Evolutionary conservation across 2,113 vertebrate species (phyloP).

Genomic region (Tamias sibiricus): DNA sequence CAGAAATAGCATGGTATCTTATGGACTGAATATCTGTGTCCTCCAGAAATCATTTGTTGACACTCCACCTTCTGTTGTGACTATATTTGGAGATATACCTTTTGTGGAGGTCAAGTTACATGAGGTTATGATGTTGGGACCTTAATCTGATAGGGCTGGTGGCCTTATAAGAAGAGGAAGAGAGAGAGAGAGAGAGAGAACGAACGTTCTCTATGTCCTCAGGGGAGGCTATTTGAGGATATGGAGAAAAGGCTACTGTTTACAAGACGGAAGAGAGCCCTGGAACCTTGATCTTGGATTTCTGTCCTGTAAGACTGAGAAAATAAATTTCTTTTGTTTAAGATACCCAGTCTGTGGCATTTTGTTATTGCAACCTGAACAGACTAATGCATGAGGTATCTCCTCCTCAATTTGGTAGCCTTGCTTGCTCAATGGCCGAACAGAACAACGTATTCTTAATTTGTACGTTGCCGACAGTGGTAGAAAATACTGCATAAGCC

Average conservation of each 20-base stretch:
- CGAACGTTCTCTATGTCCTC: neutral
- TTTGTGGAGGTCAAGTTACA: neutral
- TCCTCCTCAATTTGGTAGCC: neutral
- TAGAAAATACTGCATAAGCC: neutral
- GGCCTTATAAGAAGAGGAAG: neutral
- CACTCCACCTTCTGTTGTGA: neutral
- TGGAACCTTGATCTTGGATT: neutral
- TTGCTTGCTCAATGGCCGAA: neutral
- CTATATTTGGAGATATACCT: constrained; percentile 6
- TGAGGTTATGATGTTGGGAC: neutral
- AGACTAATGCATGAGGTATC: neutral
- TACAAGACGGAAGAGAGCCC: neutral
- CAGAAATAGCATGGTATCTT: neutral
- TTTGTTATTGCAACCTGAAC: neutral
- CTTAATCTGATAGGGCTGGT: neutral
- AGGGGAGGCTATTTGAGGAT: neutral
- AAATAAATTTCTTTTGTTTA: neutral
- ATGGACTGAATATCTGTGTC: constrained; percentile 1
- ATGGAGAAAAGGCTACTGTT: neutral
- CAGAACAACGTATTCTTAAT: neutral
- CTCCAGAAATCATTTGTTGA: neutral
- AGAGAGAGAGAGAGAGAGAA: neutral
- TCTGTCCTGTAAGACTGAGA: neutral
- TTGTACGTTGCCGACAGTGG: neutral
- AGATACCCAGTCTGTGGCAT: neutral